A percentile compares a stretch with the other conserved stretches of the same genome.
Evolutionary conservation across 1,140 invertebrate species (phyloP).

Genomic region (Hyposmocoma kahamanoa): DNA sequence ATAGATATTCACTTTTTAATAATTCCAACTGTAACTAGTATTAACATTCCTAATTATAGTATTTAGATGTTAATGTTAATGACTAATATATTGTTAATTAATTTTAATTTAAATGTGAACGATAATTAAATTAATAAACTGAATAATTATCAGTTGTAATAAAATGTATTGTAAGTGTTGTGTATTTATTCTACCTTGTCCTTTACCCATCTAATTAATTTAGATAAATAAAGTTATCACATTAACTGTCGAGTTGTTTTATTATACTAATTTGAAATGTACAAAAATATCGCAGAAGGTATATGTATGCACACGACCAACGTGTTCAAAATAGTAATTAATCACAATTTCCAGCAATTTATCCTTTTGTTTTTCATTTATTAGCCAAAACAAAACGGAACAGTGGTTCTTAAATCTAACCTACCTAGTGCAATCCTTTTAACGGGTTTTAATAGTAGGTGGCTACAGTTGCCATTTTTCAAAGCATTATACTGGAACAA

Average conservation of each 20-base stretch:
- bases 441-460: too few relatives aligned
- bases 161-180: conserved; percentile 38
- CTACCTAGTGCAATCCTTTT: too few relatives aligned
- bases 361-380: too few relatives aligned
- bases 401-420: too few relatives aligned
- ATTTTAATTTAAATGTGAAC: conserved; percentile 13
- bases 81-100: conserved; percentile 15
- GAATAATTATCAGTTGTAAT: conserved; percentile 33
- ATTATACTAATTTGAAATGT: conserved; percentile 32
- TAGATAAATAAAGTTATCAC: conserved; percentile 45
- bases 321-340: too few relatives aligned
- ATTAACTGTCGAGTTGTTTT: conserved; percentile 46
- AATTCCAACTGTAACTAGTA: neutral
- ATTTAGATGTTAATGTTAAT: conserved; percentile 16
- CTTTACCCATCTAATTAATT: conserved; percentile 26
- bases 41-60: neutral
- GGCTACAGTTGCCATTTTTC: too few relatives aligned
- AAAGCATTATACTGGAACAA: too few relatives aligned
- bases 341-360: too few relatives aligned
- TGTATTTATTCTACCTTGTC: conserved; percentile 24
- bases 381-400: too few relatives aligned
- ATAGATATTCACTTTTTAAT: conserved; percentile 21
- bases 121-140: conserved; percentile 20
- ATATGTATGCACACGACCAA: too few relatives aligned
- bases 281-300: too few relatives aligned